Base-by-base conservation (phyloP, 1,140 invertebrate species). In the Pinna nobilis region DNA sequence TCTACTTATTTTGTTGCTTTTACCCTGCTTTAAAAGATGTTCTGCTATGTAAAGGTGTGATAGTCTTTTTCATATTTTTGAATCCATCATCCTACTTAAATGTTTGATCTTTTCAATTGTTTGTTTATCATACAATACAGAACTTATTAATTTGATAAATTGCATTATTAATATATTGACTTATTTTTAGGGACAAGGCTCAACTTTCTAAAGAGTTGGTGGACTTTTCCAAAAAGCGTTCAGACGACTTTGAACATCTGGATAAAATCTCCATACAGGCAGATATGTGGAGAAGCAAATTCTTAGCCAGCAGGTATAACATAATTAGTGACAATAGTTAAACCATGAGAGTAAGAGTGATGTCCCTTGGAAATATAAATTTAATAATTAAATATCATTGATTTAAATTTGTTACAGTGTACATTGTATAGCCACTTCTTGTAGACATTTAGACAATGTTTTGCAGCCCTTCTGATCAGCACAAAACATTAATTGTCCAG, bases 201-300 rank as follows among this genome's bases (percentile, higher is more conserved):
- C 93, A 96, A 80, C 90, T 98, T 78, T 94, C 95, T 0, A 91
- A 94, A 79, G 95, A 96, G 44, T 90, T 98, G 44, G 89, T 96
- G 0, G 94, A 93, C 80, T 97, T 95, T 50, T 93, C 94, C 11
- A 93, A 96, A 88, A 93, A 95, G 87, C 90, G 97, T 47, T 93
- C 93, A 53, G 87, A 88, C 69, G 95, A 97, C 89, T 94, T 95
- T 87, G 96, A 98, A 88, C 95, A 97, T 90, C 94, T 95, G 3
- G 96, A 98, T 86, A 95, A 94, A 91, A 88, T 98, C 28, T 94
- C 95, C 30, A 95, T 96, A 3, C 95, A 97, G 82, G 96, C 95
- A 88, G 96, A 98, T 91, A 95, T 98, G 65, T 98, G 96, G 96
- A 92, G 96, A 74, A 97, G 95, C 82, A 98, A 98, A 92, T 98